These are phyloP conservation scores for Amphipoea oculea DNA, from an alignment of 2,888 invertebrate genomes.

Conservation along the genomic window DNA sequence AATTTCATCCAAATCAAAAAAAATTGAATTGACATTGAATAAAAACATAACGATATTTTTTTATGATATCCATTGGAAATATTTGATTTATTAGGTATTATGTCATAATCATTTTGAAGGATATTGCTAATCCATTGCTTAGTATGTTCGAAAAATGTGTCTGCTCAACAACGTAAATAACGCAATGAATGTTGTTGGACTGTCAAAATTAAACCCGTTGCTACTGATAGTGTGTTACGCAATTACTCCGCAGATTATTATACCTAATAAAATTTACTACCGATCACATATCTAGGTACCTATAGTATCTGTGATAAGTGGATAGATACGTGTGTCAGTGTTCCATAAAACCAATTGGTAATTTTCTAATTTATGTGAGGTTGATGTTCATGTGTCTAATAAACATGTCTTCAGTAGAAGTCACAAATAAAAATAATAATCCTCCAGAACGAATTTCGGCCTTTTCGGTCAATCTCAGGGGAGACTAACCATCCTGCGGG, in stretches of 20 bases:
- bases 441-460: not conserved
- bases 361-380: conserved; percentile 3
- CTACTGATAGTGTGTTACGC: too few relatives aligned
- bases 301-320: conserved; percentile 4
- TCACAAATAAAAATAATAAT: not conserved
- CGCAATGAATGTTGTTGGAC: too few relatives aligned
- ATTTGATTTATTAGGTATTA: conserved; percentile 27
- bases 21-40: conserved; percentile 12
- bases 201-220: too few relatives aligned
- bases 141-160: too few relatives aligned
- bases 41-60: not conserved
- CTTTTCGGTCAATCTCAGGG: not conserved
- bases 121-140: too few relatives aligned
- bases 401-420: not conserved
- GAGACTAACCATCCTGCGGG: too few relatives aligned
- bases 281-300: conserved; percentile 1
- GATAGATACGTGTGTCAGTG: not conserved
- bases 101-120: conserved; percentile 14
- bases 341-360: conserved; percentile 20
- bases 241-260: not conserved
- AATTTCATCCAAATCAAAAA: too few relatives aligned
- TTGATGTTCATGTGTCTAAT: conserved; percentile 4
- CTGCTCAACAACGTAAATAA: too few relatives aligned
- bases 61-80: conserved; percentile 11
- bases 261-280: not conserved